A percentile compares a stretch with the other conserved stretches of the same genome.
Conservation (phyloP, 2,113 vertebrate species). For the Daphoenositta chrysoptera region DNA sequence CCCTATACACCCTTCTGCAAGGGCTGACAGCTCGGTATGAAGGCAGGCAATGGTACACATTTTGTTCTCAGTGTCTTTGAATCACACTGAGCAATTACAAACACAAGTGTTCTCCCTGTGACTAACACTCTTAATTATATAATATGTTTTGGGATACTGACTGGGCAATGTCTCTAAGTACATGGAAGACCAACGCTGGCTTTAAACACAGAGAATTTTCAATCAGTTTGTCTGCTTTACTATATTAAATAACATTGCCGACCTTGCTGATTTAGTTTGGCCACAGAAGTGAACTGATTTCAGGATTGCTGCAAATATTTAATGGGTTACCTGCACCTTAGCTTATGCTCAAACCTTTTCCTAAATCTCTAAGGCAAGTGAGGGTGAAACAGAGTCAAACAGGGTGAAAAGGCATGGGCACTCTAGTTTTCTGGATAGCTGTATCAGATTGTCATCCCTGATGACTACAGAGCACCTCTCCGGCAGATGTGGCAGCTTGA, state of each 20-base stretch:
- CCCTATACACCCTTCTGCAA: accelerated
- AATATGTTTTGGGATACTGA: not conserved
- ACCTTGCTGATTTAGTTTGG: not conserved
- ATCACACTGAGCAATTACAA: not conserved
- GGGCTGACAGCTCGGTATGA: not conserved
- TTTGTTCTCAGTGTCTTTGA: not conserved
- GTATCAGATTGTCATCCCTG: not conserved
- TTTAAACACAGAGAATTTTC: not conserved
- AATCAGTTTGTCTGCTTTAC: not conserved
- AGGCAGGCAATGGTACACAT: not conserved
- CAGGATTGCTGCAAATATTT: not conserved
- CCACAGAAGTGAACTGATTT: not conserved
- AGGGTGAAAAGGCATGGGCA: not conserved
- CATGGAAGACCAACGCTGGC: not conserved
- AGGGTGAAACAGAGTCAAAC: not conserved
- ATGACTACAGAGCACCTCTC: not conserved
- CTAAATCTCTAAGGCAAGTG: not conserved
- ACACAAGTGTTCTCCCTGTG: not conserved
- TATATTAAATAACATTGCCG: not conserved
- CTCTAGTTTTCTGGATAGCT: not conserved
- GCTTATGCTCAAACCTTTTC: not conserved
- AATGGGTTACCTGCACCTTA: not conserved
- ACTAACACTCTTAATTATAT: not conserved
- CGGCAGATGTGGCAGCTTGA: not conserved
- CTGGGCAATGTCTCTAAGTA: not conserved